Evolutionary conservation across 2,797 vertebrate genomes (phyloP).

Genomic region (Oreortyx pictus): DNA sequence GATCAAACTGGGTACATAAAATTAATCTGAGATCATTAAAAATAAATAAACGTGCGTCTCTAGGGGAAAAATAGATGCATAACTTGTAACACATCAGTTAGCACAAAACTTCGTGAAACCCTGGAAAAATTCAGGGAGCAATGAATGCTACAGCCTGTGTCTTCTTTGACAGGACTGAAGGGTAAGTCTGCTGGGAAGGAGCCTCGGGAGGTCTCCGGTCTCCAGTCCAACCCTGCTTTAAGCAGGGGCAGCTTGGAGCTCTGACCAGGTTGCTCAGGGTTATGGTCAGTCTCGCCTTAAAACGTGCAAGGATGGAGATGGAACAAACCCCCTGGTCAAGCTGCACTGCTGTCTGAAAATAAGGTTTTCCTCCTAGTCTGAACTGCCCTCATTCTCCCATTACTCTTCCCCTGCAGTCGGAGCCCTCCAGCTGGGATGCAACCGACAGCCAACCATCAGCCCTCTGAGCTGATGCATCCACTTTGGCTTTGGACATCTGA

Average conservation of each 20-base stretch:
- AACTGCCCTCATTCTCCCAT: background rate
- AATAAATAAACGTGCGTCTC: background rate
- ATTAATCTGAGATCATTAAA: background rate
- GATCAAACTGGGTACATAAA: background rate
- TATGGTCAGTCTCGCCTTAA: background rate
- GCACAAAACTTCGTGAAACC: background rate
- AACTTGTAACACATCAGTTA: background rate
- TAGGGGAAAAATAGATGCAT: background rate
- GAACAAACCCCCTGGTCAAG: background rate
- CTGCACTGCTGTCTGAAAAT: background rate
- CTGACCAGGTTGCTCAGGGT: background rate
- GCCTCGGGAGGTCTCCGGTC: background rate
- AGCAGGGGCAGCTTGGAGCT: background rate
- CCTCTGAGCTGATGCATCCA: background rate
- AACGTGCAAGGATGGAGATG: background rate
- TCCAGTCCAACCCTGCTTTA: background rate
- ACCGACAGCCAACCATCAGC: background rate
- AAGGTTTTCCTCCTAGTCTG: background rate
- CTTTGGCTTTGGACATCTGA: background rate
- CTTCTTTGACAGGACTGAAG: background rate
- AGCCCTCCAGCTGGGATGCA: too few relatives aligned
- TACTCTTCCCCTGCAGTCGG: fast-evolving
- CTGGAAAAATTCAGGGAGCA: background rate
- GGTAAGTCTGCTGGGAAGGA: background rate
- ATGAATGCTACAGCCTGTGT: background rate